Conservation (phyloP, 2,113 vertebrate genomes). For the Struthidea cinerea region DNA sequence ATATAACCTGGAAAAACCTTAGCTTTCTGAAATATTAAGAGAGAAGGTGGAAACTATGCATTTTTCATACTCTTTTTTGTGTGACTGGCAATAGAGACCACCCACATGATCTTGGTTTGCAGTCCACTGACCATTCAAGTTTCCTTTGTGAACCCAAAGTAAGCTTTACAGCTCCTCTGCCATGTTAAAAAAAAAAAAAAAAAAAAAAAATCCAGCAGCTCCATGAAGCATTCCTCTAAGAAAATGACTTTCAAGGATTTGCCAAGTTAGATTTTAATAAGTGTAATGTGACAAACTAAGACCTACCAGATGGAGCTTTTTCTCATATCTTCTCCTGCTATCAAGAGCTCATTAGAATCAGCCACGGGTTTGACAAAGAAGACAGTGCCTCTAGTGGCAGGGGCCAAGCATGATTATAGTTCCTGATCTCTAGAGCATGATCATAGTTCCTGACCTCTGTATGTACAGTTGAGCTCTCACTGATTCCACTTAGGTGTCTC, state of each 20-base stretch:
- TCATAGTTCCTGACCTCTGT: not conserved
- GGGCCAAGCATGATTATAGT: not conserved
- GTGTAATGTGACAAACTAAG: not conserved
- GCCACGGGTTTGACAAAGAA: not conserved
- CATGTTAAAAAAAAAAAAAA: constrained; percentile 24
- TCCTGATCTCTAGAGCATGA: not conserved
- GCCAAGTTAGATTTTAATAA: not conserved
- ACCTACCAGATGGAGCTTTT: not conserved
- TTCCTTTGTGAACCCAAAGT: not conserved
- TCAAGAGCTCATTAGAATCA: not conserved
- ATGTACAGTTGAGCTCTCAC: not conserved
- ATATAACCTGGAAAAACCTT: not conserved
- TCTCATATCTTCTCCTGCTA: not conserved
- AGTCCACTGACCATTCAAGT: not conserved
- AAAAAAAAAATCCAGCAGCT: constrained; percentile 16
- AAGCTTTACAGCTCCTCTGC: not conserved
- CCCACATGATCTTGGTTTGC: not conserved
- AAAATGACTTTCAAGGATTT: not conserved
- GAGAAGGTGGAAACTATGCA: not conserved
- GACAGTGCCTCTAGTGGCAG: not conserved
- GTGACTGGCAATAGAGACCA: not conserved
- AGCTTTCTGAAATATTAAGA: not conserved
- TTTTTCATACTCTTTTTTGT: constrained; percentile 40
- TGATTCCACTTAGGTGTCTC: not conserved
- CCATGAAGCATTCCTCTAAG: not conserved